These are phyloP conservation scores for Epinephelus fuscoguttatus DNA, from an alignment of 2,113 vertebrate genomes.

Conservation along the genomic window DNA sequence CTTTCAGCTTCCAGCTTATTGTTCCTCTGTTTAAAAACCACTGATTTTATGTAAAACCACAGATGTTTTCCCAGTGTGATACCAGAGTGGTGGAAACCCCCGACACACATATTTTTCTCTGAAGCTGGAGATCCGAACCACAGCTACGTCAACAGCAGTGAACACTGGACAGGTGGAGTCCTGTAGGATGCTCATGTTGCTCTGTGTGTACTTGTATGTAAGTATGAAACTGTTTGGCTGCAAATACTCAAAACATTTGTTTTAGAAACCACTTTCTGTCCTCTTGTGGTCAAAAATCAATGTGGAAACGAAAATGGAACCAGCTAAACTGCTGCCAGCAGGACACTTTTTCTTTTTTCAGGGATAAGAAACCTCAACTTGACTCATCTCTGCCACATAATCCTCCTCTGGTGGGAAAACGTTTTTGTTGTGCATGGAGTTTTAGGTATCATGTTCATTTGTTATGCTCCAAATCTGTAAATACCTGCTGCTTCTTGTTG, in stretches of 20 bases:
- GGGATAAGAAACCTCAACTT: slow-evolving; percentile 21
- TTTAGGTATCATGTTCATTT: background rate
- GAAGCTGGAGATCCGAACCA: background rate
- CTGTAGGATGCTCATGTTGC: slow-evolving; percentile 2
- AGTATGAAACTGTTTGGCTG: background rate
- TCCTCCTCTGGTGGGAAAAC: slow-evolving; percentile 18
- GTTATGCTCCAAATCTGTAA: slow-evolving; percentile 27
- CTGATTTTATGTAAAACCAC: background rate
- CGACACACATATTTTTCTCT: slow-evolving; percentile 12
- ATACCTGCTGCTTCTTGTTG: slow-evolving; percentile 1
- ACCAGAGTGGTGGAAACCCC: background rate
- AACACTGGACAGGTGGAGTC: slow-evolving; percentile 13
- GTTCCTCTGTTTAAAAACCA: slow-evolving; percentile 6
- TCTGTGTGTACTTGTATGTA: background rate
- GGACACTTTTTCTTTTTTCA: background rate
- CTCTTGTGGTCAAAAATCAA: slow-evolving; percentile 33
- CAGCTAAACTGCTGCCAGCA: slow-evolving; percentile 5
- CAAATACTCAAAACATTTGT: slow-evolving; percentile 18
- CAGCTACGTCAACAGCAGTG: slow-evolving; percentile 20
- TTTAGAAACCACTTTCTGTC: slow-evolving; percentile 18
- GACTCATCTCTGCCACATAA: slow-evolving; percentile 5
- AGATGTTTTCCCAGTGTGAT: slow-evolving; percentile 25
- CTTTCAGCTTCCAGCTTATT: background rate
- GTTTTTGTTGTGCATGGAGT: slow-evolving; percentile 6
- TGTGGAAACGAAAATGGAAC: slow-evolving; percentile 7